A percentile compares a stretch with the other conserved stretches of the same genome.
Conservation (phyloP, 1,140 invertebrate genomes). For the Mamestra configurata region DNA sequence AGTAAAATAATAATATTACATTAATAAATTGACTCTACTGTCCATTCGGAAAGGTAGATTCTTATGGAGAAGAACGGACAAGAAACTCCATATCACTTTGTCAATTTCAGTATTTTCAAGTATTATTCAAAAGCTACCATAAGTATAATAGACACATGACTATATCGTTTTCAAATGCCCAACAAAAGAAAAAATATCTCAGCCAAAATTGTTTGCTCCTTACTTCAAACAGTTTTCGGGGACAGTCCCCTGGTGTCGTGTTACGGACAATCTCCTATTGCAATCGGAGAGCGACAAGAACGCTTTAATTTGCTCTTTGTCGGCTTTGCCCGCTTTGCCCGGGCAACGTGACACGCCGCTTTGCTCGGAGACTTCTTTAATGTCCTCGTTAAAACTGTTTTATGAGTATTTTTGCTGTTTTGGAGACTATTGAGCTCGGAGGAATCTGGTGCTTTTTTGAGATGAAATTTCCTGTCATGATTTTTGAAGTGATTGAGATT, state of each 20-base stretch:
- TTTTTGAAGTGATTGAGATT: not conserved
- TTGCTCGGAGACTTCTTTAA: not conserved
- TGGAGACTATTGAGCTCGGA: not conserved
- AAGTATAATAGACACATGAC: not conserved
- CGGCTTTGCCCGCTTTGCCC: not conserved
- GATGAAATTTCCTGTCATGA: not conserved
- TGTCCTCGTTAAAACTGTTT: constrained; percentile 16
- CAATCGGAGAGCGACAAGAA: constrained; percentile 15
- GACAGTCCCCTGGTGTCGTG: not conserved
- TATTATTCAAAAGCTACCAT: too few species aligned
- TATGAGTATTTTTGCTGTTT: not conserved
- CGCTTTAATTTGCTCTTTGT: constrained; percentile 29
- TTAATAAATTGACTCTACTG: too few species aligned
- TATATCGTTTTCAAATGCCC: not conserved
- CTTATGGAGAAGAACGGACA: too few species aligned
- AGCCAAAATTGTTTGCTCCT: not conserved
- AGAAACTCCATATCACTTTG: too few species aligned
- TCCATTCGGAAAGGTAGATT: too few species aligned
- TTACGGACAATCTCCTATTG: not conserved
- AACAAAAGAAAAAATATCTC: not conserved
- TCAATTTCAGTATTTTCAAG: not conserved
- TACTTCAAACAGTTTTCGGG: not conserved
- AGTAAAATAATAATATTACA: too few species aligned
- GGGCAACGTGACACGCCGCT: constrained; percentile 21
- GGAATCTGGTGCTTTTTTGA: not conserved